Evolutionary conservation across 2,888 invertebrate species (phyloP), one percentile per base, ranked within the genome.

Genomic region (Nephrocerus scutellatus): DNA sequence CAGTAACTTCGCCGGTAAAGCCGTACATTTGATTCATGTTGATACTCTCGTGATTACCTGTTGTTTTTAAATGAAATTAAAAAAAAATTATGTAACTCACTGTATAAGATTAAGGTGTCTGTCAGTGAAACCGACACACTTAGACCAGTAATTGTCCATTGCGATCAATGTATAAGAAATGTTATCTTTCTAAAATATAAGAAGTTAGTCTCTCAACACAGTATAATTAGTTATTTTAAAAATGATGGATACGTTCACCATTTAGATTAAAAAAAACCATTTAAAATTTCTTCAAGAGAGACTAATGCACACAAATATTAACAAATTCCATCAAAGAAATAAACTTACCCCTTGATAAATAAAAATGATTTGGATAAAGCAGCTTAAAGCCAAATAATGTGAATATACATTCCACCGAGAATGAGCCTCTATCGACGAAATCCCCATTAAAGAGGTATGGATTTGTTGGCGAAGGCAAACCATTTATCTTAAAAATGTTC

Each of bases 21-120:
- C 98, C 98, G 68, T 99, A 99, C 89, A 98, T 95, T 70, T 93
- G 89, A 71, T 98, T 99, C 97, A 98, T 98, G 44, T 88, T 92
- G 30, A 84, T 78, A 53, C 93, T 93, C 66, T 98, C 97, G 64
- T 98, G 97, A 71, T 98, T 98, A n/a, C 96, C 92, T 91, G 65
- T 2, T 21, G 33, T 8, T 26, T 12, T 12, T 28, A 48, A 38
- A 60, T 6, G 14, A 28, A 8, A 9, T 4, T 23, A 31, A 14
- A 5, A 14, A n/a, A n/a, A n/a, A n/a, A n/a, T n/a, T n/a, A n/a
- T n/a, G n/a, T n/a, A n/a, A n/a, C n/a, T n/a, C n/a, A n/a, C n/a
- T n/a, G n/a, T n/a, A n/a, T n/a, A n/a, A n/a, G n/a, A n/a, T n/a
- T n/a, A n/a, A n/a, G n/a, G n/a, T n/a, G n/a, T n/a, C n/a, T n/a